phyloP scores from a whole-genome alignment of 2,888 invertebrate species.

The Pandemis cinnamomeana region DNA sequence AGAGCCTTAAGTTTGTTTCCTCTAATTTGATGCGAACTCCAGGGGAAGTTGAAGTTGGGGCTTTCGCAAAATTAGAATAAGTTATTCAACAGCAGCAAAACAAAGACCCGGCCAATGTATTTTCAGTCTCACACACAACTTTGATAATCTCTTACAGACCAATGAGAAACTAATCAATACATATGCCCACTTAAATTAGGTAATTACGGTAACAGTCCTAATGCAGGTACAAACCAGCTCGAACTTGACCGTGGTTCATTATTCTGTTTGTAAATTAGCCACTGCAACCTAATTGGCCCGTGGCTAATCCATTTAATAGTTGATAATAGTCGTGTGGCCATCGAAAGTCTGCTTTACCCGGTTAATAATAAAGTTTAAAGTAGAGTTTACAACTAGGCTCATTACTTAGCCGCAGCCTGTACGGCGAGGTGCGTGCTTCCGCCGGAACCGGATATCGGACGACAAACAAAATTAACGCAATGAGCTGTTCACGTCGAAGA shows the following conservation, averaged over 20 bases:
- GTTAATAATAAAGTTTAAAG: conserved; percentile 50
- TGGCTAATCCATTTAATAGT: conserved; percentile 34
- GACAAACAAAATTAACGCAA: conserved; percentile 81
- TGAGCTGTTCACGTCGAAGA: conserved; percentile 60
- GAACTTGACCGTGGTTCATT: conserved; percentile 14
- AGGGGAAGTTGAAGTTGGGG: conserved; percentile 46
- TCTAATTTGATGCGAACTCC: conserved; percentile 43
- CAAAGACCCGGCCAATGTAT: neutral
- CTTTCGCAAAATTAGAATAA: conserved; percentile 34
- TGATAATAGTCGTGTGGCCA: conserved; percentile 20
- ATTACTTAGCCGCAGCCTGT: conserved; percentile 77
- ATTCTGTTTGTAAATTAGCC: conserved; percentile 30
- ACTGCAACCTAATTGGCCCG: conserved; percentile 29
- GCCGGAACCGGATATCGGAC: conserved; percentile 76
- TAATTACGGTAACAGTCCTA: neutral
- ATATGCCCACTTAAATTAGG: neutral
- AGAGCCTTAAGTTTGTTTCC: conserved; percentile 64
- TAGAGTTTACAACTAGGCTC: conserved; percentile 71
- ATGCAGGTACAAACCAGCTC: neutral
- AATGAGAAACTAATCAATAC: neutral
- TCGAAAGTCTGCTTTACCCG: neutral
- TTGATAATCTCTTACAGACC: neutral
- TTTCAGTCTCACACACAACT: neutral
- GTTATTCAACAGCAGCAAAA: conserved; percentile 29
- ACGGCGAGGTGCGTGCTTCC: conserved; percentile 71